Base-by-base conservation (phyloP, 2,888 invertebrate species). In the Pocota personata region DNA sequence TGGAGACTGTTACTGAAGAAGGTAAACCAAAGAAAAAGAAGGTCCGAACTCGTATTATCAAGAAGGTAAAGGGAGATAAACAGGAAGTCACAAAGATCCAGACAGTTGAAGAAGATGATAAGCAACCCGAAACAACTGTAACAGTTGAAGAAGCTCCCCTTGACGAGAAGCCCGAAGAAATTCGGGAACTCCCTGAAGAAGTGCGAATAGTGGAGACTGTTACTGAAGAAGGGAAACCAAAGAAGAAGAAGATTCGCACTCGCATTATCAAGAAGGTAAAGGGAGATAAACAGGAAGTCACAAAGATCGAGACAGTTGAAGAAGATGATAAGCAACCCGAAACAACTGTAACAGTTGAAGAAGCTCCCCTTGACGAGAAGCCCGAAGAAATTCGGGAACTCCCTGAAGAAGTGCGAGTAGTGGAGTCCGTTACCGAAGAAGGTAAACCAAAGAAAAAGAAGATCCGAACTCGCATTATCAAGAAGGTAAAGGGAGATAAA, bases 61-160 rank as follows among this genome's bases (percentile, higher is more conserved):
- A 40, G 40, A 52, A 55, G 40, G 40, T 77, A n/a, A 88, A 82
- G 75, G 90, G n/a, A 91, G 90, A 71, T 88, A 87, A 87, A 66
- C 88, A 89, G 69, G 90, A 92, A 89, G 88, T 89, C 3, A 91
- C 91, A 0, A 90, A 90, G 88, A 91, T 93, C 73, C 77, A 89
- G 79, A 88, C 87, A 0, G 87, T 88, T 66, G 91, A 92, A 89
- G 91, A 92, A 88, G 90, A 92, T 87, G 91, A 91, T 87, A 88
- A 93, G 86, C 73, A 89, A 64, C 87, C 87, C 6, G 83, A 87
- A 67, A 88, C 84, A 2, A 84, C 84, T 5, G 90, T 90, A 16
- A 92, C 92, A 0, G 88, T 91, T 3, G 60, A 60, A 24, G 60
- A 60, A 14, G 12, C 21, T 1, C 60, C 67, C 1, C 14, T 24